These are phyloP conservation scores for Drosophila ogumai DNA, from an alignment of 1,140 invertebrate species.

Conservation along the genomic window DNA sequence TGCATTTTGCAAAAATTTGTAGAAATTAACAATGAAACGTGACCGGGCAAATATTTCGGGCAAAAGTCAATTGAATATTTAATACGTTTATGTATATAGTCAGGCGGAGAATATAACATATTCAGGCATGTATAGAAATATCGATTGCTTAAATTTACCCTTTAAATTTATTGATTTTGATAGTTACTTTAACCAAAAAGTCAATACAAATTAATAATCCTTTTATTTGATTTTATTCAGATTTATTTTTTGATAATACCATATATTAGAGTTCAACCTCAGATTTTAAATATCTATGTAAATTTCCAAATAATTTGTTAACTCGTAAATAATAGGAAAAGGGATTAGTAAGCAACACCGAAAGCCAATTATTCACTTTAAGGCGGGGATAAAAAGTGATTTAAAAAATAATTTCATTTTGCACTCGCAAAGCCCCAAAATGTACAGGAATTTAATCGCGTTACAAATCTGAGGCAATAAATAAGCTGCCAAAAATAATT, in stretches of 20 bases:
- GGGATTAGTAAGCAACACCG: background rate
- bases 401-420: conserved; percentile 51
- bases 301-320: background rate
- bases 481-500: conserved; percentile 70
- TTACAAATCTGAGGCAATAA: conserved; percentile 73
- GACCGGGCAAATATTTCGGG: conserved; percentile 73
- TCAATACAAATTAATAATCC: background rate
- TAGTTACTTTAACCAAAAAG: too few species aligned
- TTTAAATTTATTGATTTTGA: background rate
- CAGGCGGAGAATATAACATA: background rate
- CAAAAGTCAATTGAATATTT: conserved; percentile 65
- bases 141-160: background rate
- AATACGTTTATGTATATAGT: conserved; percentile 13
- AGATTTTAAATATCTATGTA: background rate
- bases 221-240: too few species aligned
- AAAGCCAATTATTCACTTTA: conserved; percentile 3
- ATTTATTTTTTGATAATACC: background rate
- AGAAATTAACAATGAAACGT: conserved; percentile 82
- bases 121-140: conserved; percentile 8
- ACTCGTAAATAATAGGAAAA: conserved; percentile 4
- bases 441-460: conserved; percentile 41
- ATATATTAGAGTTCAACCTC: background rate
- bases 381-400: conserved; percentile 3
- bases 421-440: conserved; percentile 9
- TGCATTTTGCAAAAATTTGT: conserved; percentile 75